Conservation (phyloP, 2,888 invertebrate genomes). For the Leucozona laternaria region DNA sequence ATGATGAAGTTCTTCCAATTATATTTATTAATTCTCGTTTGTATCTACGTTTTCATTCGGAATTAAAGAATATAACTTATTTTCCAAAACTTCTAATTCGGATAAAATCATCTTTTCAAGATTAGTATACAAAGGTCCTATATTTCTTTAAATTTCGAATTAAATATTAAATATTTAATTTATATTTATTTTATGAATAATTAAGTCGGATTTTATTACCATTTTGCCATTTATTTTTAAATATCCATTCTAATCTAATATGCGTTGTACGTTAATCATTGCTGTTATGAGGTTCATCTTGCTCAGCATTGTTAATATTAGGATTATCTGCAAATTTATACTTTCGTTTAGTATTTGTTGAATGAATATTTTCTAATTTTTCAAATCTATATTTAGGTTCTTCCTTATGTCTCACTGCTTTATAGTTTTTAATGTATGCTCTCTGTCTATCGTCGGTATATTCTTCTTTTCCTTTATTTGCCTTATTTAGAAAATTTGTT, state of each 20-base stretch:
- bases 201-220: conserved; percentile 20
- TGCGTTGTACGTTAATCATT: conserved; percentile 1
- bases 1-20: background rate
- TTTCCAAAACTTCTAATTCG: conserved; percentile 3
- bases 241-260: conserved; percentile 10
- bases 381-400: conserved; percentile 30
- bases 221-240: background rate
- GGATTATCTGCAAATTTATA: conserved; percentile 21
- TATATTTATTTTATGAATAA: conserved; percentile 2
- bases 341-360: conserved; percentile 31
- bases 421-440: conserved; percentile 46
- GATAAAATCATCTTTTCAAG: background rate
- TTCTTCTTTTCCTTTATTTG: too few species aligned
- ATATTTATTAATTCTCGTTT: conserved; percentile 4
- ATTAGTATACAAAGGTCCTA: background rate
- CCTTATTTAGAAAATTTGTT: too few species aligned
- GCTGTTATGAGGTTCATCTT: conserved; percentile 4
- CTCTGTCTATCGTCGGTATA: too few species aligned
- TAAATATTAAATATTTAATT: background rate
- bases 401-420: conserved; percentile 28
- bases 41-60: background rate
- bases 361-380: conserved; percentile 26
- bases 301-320: background rate
- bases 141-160: background rate
- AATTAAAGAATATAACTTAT: background rate